These are phyloP conservation scores for Pachypanchax playfairii DNA, from an alignment of 2,113 vertebrate genomes.

Conservation along the genomic window DNA sequence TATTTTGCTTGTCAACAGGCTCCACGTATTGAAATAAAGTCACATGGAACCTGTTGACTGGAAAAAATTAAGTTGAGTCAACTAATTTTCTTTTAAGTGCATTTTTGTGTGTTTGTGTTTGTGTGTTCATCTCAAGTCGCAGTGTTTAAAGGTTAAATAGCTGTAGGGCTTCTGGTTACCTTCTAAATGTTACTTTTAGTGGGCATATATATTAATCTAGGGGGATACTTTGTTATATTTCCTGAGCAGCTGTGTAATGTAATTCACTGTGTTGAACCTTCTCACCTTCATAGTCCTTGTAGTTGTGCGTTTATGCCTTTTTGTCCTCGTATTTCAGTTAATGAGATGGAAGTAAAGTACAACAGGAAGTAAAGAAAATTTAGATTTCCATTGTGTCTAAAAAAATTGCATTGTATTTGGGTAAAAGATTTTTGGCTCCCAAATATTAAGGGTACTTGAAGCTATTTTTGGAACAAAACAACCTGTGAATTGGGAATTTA, in stretches of 20 bases:
- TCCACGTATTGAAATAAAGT: too few species aligned
- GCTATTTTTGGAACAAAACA: too few species aligned
- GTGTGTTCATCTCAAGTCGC: conserved; percentile 9
- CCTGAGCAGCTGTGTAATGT: conserved; percentile 12
- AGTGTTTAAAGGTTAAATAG: conserved; percentile 57
- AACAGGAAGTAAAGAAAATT: too few species aligned
- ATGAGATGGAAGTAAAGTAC: conserved; percentile 24
- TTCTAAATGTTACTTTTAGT: conserved; percentile 53
- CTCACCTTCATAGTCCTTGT: conserved; percentile 11
- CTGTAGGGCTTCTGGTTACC: conserved; percentile 30
- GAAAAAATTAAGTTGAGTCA: too few species aligned
- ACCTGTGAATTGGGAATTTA: too few species aligned
- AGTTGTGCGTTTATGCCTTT: conserved; percentile 4
- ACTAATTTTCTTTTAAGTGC: neutral
- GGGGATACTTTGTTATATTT: conserved; percentile 14
- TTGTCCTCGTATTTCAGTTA: conserved; percentile 11
- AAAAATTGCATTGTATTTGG: too few species aligned
- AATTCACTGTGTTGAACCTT: conserved; percentile 22
- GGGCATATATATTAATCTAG: conserved; percentile 17
- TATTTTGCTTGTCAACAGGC: too few species aligned
- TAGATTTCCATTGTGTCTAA: too few species aligned
- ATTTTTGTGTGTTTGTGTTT: conserved; percentile 9
- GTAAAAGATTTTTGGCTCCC: too few species aligned
- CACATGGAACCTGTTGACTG: too few species aligned
- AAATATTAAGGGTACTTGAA: too few species aligned